Base-by-base conservation (phyloP, 2,888 invertebrate genomes). In the Cephus sareptanus region DNA sequence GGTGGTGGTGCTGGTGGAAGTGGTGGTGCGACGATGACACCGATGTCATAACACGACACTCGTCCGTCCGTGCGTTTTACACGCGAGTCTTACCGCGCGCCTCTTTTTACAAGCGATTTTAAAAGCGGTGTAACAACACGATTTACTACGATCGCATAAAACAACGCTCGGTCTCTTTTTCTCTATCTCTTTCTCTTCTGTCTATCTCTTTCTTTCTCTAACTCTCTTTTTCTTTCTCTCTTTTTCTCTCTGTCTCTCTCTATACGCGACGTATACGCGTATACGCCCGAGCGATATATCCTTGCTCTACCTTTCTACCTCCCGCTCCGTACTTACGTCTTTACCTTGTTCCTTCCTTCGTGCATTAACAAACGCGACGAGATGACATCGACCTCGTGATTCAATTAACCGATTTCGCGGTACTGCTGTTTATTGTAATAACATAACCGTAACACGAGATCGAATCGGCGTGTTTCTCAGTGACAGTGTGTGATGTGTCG, bases 1-100 rank as follows among this genome's bases (percentile, higher is more conserved):
- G 79, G 69, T 74, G 34, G 75, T 56, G 34, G 37, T 34, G 70
- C 15, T 31, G 71, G 78, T 76, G 77, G 77, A 40, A 75, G 74
- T 87, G 84, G 83, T 84, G 84, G 82, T 86, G 86, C 85, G 86
- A 87, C 86, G 85, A 88, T 88, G 88, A 88, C 88, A 87, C 85
- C 84, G 86, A 78, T 86, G 88, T 88, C 88, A 88, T 85, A 88
- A 88, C 85, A 87, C 84, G 82, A 86, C 84, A 83, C 82, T 83
- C 84, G 83, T 75, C 75, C 33, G 75, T 75, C 33, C 73, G 79
- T 77, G 73, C 69, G 33, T 75, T 71, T 35, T 74, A 74, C 37
- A 37, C 71, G 71, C 71, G 71, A 34, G 34, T 71, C 56, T 71
- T 31, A 71, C 31, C 71, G 71, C 71, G 71, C 71, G 71, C 71